Evolutionary conservation across 2,797 vertebrate genomes (phyloP).

Genomic region (Esox masquinongy): DNA sequence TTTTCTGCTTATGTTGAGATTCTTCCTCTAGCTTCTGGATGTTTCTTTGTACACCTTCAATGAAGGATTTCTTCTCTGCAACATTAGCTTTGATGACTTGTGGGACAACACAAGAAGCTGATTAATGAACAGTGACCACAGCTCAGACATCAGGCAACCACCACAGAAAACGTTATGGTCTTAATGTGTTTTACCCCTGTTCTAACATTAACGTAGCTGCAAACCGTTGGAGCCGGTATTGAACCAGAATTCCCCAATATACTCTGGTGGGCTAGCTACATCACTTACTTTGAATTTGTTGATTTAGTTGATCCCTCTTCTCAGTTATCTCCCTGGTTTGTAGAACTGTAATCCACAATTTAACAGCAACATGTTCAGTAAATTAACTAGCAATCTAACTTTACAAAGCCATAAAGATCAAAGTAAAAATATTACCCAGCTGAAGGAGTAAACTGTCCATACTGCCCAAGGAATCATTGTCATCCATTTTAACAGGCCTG

Average conservation of each 20-base stretch:
- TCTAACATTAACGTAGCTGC: background rate
- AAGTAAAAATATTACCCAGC: slow-evolving; percentile 53
- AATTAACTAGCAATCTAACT: background rate
- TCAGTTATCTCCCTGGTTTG: slow-evolving; percentile 62
- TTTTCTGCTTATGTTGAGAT: slow-evolving; percentile 56
- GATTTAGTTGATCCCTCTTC: slow-evolving; percentile 64
- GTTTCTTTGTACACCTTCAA: slow-evolving; percentile 42
- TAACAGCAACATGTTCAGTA: background rate
- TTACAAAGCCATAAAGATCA: background rate
- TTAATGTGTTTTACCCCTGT: background rate
- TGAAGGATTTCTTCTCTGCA: slow-evolving; percentile 55
- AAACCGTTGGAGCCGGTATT: background rate
- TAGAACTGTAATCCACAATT: slow-evolving; percentile 53
- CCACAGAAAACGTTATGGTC: background rate
- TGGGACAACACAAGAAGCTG: slow-evolving; percentile 1
- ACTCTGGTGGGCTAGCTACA: background rate
- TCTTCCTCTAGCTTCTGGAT: slow-evolving; percentile 64
- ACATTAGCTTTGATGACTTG: slow-evolving; percentile 63
- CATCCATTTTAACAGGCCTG: slow-evolving; percentile 51
- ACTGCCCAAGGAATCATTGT: slow-evolving; percentile 35
- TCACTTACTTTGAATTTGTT: slow-evolving; percentile 65
- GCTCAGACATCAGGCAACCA: background rate
- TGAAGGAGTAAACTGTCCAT: slow-evolving; percentile 65
- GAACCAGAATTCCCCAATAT: background rate
- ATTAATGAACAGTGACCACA: background rate